Conservation (phyloP, 2,113 vertebrate genomes). For the Sebastes schlegelii region DNA sequence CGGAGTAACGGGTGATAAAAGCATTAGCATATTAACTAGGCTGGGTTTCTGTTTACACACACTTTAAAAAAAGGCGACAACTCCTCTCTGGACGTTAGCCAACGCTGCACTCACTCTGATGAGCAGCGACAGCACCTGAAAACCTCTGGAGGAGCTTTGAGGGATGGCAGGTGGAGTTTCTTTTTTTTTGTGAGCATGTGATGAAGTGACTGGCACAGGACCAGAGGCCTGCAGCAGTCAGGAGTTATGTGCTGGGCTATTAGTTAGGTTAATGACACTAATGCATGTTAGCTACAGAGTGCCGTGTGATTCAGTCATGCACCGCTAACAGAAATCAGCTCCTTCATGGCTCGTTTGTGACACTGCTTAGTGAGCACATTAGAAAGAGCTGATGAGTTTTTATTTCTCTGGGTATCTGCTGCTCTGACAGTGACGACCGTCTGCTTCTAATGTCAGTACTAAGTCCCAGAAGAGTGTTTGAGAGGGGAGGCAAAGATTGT, state of each 20-base stretch:
- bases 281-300: conserved; percentile 55
- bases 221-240: conserved; percentile 47
- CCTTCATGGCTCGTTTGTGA: conserved; percentile 48
- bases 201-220: conserved; percentile 35
- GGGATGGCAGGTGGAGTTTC: conserved; percentile 28
- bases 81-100: conserved; percentile 66
- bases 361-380: conserved; percentile 39
- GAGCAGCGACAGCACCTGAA: conserved; percentile 59
- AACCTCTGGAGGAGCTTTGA: conserved; percentile 50
- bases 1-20: conserved; percentile 35
- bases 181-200: conserved; percentile 4
- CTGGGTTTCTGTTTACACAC: conserved; percentile 60
- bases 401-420: not conserved
- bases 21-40: conserved; percentile 80
- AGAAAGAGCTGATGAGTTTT: conserved; percentile 28
- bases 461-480: conserved; percentile 13
- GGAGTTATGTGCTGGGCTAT: conserved; percentile 60
- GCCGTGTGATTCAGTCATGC: conserved; percentile 52
- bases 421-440: not conserved
- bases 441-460: conserved; percentile 9
- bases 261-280: conserved; percentile 64
- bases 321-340: conserved; percentile 46
- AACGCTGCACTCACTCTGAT: conserved; percentile 74
- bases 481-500: conserved; percentile 2
- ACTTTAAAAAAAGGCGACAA: conserved; percentile 32